Percentiles rank a stretch among this genome's conserved stretches.
Evolutionary conservation across 2,113 vertebrate species (phyloP).

Genomic region (Xenopus tropicalis): DNA sequence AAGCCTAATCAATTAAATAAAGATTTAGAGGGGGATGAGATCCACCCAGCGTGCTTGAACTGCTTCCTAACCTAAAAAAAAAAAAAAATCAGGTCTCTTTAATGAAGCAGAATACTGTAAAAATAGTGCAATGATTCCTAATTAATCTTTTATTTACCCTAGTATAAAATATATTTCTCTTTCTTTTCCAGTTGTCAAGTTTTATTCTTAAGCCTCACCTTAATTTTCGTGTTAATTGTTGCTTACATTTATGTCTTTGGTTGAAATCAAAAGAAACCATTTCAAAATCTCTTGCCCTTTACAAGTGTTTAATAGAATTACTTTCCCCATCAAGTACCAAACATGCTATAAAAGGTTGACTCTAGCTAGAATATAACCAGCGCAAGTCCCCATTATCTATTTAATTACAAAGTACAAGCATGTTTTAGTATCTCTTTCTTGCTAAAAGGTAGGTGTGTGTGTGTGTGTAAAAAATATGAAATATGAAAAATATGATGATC

Average conservation of each 20-base stretch:
- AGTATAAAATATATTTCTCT: neutral
- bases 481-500: too few relatives aligned
- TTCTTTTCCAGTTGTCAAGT: neutral
- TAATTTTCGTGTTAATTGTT: neutral
- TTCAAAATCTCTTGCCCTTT: conserved; percentile 1
- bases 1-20: too few relatives aligned
- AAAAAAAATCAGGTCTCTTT: neutral
- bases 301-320: neutral
- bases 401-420: too few relatives aligned
- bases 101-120: neutral
- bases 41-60: neutral
- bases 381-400: neutral
- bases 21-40: neutral
- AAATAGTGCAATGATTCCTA: neutral
- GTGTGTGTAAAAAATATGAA: too few relatives aligned
- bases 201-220: neutral
- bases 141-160: neutral
- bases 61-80: neutral
- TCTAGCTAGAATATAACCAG: neutral
- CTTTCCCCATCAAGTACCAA: neutral
- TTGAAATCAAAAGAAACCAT: neutral
- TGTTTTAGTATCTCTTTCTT: too few relatives aligned
- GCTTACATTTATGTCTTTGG: neutral
- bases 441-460: too few relatives aligned
- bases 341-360: neutral